phyloP scores from a whole-genome alignment of 2,113 vertebrate species.

The Chelonoidis abingdonii region DNA sequence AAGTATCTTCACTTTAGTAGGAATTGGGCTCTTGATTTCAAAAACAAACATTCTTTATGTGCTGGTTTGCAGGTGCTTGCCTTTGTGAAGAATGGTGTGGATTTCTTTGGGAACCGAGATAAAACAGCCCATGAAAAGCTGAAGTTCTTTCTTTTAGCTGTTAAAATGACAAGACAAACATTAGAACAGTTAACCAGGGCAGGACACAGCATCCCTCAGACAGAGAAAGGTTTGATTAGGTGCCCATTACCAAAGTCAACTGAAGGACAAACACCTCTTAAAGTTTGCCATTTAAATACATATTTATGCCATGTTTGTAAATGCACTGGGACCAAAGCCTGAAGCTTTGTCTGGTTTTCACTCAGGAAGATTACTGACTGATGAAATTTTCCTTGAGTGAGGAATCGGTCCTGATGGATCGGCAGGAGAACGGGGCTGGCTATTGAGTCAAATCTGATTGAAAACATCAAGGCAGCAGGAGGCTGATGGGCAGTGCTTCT shows the following conservation, averaged over 20 bases:
- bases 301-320: too few species aligned
- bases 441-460: too few species aligned
- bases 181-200: not conserved
- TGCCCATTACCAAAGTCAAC: not conserved
- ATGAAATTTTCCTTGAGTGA: too few species aligned
- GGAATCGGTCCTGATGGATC: too few species aligned
- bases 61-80: not conserved
- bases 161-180: not conserved
- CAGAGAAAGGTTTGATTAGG: not conserved
- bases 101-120: not conserved
- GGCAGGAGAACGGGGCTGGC: too few species aligned
- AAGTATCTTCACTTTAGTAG: accelerated
- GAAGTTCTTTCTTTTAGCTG: not conserved
- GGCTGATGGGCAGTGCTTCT: too few species aligned
- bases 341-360: too few species aligned
- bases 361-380: too few species aligned
- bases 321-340: too few species aligned
- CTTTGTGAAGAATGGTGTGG: not conserved
- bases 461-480: too few species aligned
- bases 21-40: accelerated
- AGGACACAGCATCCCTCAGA: not conserved
- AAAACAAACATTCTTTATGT: not conserved
- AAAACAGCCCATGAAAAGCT: not conserved
- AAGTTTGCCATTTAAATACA: not conserved
- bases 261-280: not conserved